Base-by-base conservation (phyloP, 92 coral and sea anemone genomes). In the Galaxea fascicularis region DNA sequence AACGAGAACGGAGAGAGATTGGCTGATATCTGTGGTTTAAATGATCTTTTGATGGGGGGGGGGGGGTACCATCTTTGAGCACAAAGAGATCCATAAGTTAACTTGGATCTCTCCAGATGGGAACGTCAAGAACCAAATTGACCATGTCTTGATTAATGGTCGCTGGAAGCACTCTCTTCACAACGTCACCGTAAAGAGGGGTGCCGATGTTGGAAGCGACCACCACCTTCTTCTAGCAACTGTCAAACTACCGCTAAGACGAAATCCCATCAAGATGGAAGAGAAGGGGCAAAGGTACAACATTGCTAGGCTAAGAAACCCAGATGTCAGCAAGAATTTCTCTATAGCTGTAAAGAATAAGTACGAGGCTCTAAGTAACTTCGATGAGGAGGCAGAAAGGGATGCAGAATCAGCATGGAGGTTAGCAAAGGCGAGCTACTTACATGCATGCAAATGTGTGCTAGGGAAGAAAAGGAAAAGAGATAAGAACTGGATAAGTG, bases 1-100 rank as follows among this genome's bases (percentile, higher is more conserved):
- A 72, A 47, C 31, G n/a, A 72, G 59, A 72, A 72, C 41, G 77
- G 60, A 46, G 77, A 72, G 77, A 72, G 60, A 26, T 26, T 72
- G 39, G 77, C 31, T 45, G 59, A 72, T 45, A 45, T 72, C 59
- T 72, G 59, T 72, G 57, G 77, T 51, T 45, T 45, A 45, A 72
- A 41, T 46, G 77, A 72, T 51, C 59, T 47, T 45, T 57, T 72
- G 35, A 72, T 47, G 44, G 59, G 21, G 25, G 31, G 77, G n/a
- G n/a, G n/a, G n/a, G n/a, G n/a, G n/a, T 14, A 21, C 77, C 39
- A 26, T 72, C 57, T 72, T 72, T 51, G 59, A 72, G 26, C 77
- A 72, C 41, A 71, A 25, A 46, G 77, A 72, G 30, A 64, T 64
- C 4, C 70, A 64, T 64, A 64, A 64, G 6, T 24, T 64, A 24